Percentiles rank a stretch among this genome's conserved stretches.
Evolutionary conservation across 1,140 invertebrate species (phyloP).

Genomic region (Drosophila dunni): DNA sequence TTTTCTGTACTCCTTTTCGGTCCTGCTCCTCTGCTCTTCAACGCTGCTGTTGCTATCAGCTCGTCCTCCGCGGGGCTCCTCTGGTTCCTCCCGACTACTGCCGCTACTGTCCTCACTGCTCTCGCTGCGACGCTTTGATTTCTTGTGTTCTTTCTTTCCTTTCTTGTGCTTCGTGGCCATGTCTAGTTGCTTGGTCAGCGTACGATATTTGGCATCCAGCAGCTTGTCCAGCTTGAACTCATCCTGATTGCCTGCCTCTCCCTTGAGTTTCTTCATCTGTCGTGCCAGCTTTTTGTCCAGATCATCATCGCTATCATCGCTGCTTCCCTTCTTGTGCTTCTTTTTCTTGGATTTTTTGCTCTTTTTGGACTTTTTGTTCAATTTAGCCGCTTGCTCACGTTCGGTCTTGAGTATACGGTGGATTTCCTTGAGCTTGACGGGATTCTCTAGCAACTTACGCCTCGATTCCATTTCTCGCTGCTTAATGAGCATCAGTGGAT

Average conservation of each 20-base stretch:
- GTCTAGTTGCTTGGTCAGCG: conserved; percentile 79
- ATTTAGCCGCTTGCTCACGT: conserved; percentile 86
- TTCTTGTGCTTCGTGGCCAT: conserved; percentile 65
- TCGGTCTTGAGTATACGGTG: conserved; percentile 90
- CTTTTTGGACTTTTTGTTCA: conserved; percentile 86
- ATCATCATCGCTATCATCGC: conserved; percentile 85
- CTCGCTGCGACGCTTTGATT: conserved; percentile 24
- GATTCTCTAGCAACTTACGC: conserved; percentile 93
- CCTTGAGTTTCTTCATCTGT: conserved; percentile 85
- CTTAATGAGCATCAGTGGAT: conserved; percentile 94
- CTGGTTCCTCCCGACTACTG: conserved; percentile 4
- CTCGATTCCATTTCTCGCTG: conserved; percentile 93
- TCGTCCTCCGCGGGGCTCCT: neutral
- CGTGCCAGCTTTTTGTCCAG: conserved; percentile 85
- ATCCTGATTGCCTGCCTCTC: conserved; percentile 35
- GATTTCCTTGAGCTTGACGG: conserved; percentile 94
- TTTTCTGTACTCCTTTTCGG: neutral
- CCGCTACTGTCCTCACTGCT: conserved; percentile 40
- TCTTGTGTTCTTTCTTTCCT: conserved; percentile 13
- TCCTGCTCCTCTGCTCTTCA: neutral
- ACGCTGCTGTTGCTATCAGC: conserved; percentile 8
- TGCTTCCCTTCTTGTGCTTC: conserved; percentile 39
- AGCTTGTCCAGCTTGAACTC: conserved; percentile 69
- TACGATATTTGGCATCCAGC: conserved; percentile 74
- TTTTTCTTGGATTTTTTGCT: conserved; percentile 84